Conservation (phyloP, 2,888 invertebrate genomes). For the Drosophila maculinotata region DNA sequence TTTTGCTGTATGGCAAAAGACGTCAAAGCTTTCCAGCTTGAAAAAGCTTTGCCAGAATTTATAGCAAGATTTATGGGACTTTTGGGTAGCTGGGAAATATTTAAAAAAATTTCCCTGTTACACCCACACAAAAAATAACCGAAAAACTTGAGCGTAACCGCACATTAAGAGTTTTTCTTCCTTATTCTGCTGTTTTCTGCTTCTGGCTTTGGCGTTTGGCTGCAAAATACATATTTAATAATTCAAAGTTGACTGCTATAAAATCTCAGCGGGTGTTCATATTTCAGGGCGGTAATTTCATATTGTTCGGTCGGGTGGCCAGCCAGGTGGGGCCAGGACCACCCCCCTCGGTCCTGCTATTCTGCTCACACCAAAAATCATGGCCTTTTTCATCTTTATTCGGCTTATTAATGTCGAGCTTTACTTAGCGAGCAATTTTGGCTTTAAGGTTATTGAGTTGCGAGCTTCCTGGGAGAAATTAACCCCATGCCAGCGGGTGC, state of each 20-base stretch:
- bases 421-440: slow-evolving; percentile 72
- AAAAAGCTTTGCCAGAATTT: slow-evolving; percentile 37
- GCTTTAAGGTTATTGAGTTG: slow-evolving; percentile 75
- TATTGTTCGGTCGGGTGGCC: slow-evolving; percentile 60
- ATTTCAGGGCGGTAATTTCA: slow-evolving; percentile 72
- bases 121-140: slow-evolving; percentile 4
- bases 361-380: slow-evolving; percentile 4
- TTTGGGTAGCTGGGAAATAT: slow-evolving; percentile 18
- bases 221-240: slow-evolving; percentile 75
- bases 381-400: slow-evolving; percentile 47
- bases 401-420: slow-evolving; percentile 71
- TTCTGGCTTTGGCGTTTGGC: slow-evolving; percentile 63
- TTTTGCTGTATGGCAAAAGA: background rate
- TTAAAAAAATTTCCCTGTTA: slow-evolving; percentile 20
- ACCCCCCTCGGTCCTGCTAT: background rate
- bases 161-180: slow-evolving; percentile 23
- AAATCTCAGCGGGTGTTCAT: slow-evolving; percentile 76
- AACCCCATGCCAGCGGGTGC: slow-evolving; percentile 71
- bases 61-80: slow-evolving; percentile 42
- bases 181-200: slow-evolving; percentile 14
- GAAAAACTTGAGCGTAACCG: slow-evolving; percentile 33
- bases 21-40: slow-evolving; percentile 25
- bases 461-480: slow-evolving; percentile 76
- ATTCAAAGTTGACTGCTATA: slow-evolving; percentile 79
- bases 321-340: slow-evolving; percentile 47